Conservation (phyloP, 2,888 invertebrate genomes). For the Leptothorax acervorum region DNA sequence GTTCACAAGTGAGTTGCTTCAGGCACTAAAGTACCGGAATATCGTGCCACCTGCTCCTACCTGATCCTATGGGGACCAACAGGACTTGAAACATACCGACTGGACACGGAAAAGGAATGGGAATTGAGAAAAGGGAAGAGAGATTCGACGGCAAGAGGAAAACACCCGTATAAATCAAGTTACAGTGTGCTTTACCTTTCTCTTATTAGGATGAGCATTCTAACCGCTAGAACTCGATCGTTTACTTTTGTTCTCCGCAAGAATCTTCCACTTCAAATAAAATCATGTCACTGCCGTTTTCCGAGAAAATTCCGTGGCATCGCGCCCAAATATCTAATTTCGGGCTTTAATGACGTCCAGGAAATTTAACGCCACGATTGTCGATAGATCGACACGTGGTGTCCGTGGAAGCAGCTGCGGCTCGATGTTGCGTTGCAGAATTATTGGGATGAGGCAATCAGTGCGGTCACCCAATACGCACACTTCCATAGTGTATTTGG, state of each 20-base stretch:
- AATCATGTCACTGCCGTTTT: constrained; percentile 3
- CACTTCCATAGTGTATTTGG: constrained; percentile 45
- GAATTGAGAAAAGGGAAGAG: constrained; percentile 37
- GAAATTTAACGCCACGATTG: constrained; percentile 37
- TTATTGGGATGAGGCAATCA: constrained; percentile 50
- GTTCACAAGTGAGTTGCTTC: constrained; percentile 51
- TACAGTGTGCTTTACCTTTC: constrained; percentile 68
- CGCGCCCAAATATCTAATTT: constrained; percentile 29
- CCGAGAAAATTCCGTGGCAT: background rate
- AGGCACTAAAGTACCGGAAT: constrained; percentile 52
- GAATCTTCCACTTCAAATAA: background rate
- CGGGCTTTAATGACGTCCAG: background rate
- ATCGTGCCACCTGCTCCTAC: constrained; percentile 60
- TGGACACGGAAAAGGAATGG: constrained; percentile 70
- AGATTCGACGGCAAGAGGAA: constrained; percentile 69
- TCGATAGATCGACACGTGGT: constrained; percentile 40
- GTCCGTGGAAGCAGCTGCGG: constrained; percentile 42
- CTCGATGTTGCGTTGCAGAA: constrained; percentile 26
- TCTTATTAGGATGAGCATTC: constrained; percentile 70
- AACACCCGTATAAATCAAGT: constrained; percentile 81
- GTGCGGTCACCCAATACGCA: constrained; percentile 44
- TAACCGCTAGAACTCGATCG: constrained; percentile 67
- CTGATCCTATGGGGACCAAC: constrained; percentile 63
- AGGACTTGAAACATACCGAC: constrained; percentile 65
- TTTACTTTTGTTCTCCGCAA: constrained; percentile 57